Evolutionary conservation across 2,888 invertebrate genomes (phyloP).

Genomic region (Drosophila gaucha): DNA sequence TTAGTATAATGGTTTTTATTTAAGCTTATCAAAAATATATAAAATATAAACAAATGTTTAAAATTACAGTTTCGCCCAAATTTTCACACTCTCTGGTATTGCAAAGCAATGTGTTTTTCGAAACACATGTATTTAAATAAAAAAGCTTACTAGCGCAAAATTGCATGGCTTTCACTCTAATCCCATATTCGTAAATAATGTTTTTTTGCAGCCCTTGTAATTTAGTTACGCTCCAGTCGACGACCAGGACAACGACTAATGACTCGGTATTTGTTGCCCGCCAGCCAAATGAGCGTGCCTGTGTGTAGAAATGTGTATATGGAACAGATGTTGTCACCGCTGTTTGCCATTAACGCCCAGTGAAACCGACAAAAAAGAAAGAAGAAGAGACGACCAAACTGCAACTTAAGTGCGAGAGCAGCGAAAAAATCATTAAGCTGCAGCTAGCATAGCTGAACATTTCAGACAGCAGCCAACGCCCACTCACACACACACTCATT

Average conservation of each 20-base stretch:
- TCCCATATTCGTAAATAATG: constrained; percentile 40
- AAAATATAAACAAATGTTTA: too few relatives aligned
- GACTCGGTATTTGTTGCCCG: constrained; percentile 75
- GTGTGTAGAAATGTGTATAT: constrained; percentile 10
- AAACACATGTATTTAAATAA: background rate
- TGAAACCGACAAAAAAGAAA: constrained; percentile 44
- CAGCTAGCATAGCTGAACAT: constrained; percentile 52
- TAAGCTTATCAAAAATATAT: too few relatives aligned
- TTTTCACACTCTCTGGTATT: background rate
- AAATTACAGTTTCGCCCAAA: accelerated
- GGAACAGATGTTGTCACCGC: constrained; percentile 67
- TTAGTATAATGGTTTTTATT: too few relatives aligned
- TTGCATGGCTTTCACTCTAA: constrained; percentile 31
- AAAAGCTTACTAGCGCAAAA: constrained; percentile 4
- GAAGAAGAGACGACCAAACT: constrained; percentile 33
- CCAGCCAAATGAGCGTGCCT: constrained; percentile 70
- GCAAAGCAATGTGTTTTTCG: background rate
- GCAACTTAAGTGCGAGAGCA: constrained; percentile 68
- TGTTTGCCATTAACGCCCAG: constrained; percentile 73
- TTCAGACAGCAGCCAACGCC: constrained; percentile 6
- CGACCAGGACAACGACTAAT: constrained; percentile 69
- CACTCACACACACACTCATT: constrained; percentile 12
- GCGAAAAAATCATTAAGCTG: constrained; percentile 76
- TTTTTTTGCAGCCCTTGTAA: constrained; percentile 50
- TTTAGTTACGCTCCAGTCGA: constrained; percentile 47